Conservation (phyloP, 1,140 invertebrate species). For the Littorina saxatilis region DNA sequence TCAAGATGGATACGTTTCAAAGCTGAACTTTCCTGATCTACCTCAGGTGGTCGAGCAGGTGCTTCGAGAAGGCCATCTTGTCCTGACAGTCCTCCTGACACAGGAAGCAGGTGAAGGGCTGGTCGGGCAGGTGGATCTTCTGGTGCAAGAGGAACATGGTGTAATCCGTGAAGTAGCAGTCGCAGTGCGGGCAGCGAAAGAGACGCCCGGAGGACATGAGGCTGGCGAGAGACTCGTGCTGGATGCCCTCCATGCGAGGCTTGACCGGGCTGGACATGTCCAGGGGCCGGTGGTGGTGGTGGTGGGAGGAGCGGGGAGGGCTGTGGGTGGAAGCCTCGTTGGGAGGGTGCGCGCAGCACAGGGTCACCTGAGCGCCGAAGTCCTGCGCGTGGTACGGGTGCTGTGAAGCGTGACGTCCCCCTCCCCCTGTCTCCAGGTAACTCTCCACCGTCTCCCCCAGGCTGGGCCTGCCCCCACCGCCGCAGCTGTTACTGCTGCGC, state of each 20-base stretch:
- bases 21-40: background rate
- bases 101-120: slow-evolving; percentile 64
- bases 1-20: no score
- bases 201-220: slow-evolving; percentile 61
- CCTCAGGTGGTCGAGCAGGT: slow-evolving; percentile 67
- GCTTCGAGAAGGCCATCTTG: slow-evolving; percentile 63
- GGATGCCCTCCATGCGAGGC: slow-evolving; percentile 48
- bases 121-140: slow-evolving; percentile 64
- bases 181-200: slow-evolving; percentile 68
- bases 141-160: slow-evolving; percentile 70
- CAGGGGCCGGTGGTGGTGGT: slow-evolving; percentile 3
- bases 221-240: slow-evolving; percentile 58
- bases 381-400: slow-evolving; percentile 41
- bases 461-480: background rate
- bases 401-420: background rate
- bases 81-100: slow-evolving; percentile 70
- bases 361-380: slow-evolving; percentile 61
- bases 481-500: no score
- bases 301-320: background rate
- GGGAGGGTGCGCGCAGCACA: slow-evolving; percentile 52
- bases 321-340: slow-evolving; percentile 1
- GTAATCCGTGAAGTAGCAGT: slow-evolving; percentile 70
- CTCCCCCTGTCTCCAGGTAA: background rate
- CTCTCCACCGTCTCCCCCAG: slow-evolving; percentile 14
- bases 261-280: slow-evolving; percentile 33